Evolutionary conservation across 2,888 invertebrate genomes (phyloP), one percentile per base, ranked within the genome.

Genomic region (Tanytarsus gracilentus): DNA sequence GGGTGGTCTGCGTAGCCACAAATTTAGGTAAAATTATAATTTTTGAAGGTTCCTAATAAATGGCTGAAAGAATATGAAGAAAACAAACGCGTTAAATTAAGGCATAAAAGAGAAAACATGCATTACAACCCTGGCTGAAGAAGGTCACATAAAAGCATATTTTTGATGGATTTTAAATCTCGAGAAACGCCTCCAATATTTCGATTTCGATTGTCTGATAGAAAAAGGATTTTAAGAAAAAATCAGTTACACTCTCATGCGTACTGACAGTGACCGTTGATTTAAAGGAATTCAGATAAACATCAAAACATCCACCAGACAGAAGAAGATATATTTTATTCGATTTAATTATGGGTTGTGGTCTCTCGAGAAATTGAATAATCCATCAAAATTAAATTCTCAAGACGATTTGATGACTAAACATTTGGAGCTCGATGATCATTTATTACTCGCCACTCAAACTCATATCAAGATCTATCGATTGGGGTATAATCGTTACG

Each of bases 231-330:
- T 55, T 33, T 18, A 16, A 18, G 21, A 21, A 18, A 18, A 52
- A 33, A 30, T 52, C 18, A 18, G 52, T 52, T 52, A 52, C 52
- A 52, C n/a, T 14, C 18, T 36, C 36, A 36, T 36, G 36, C 36
- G 27, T 25, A 53, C 11, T 14, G 21, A 36, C n/a, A 16, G n/a
- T 25, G 55, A 55, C 44, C 44, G 44, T 44, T 44, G 44, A 44
- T 23, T 44, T 44, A 44, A 33, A 33, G 55, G 40, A 55, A 55
- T 55, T 27, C 8, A 55, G 55, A 55, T 55, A 55, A 55, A 9
- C 33, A 55, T 55, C 55, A 26, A 39, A 40, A 36, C 27, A 33
- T 36, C 18, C 14, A 14, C 14, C 14, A n/a, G 1, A 36, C n/a
- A 36, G 36, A 36, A 36, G 36, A 36, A 36, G n/a, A 36, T n/a